Base-by-base conservation (phyloP, 2,113 vertebrate species). In the Asarcornis scutulata region DNA sequence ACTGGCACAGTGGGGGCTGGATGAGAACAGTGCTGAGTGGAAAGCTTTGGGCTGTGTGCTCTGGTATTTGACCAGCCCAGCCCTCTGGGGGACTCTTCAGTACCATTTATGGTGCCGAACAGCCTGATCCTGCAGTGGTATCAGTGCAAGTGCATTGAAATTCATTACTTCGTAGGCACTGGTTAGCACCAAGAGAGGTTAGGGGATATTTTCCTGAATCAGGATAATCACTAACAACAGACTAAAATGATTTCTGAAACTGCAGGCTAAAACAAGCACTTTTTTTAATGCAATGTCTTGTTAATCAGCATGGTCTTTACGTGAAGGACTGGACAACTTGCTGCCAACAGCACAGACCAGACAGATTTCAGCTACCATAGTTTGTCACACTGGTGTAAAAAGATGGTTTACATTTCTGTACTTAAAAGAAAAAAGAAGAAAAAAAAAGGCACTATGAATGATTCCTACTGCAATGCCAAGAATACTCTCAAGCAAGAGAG, bases 1-100 rank as follows among this genome's bases (percentile, higher is more conserved):
- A 5, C 25, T 8, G 16, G 17, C 67, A 53, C 13, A 29, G n/a
- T 11, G 55, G 16, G 4, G 26, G 48, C 27, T 79, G 38, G 59
- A 44, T 6, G 13, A 53, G 11, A 44, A 53, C 15, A n/a, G 58
- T 16, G 36, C 58, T 0, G 0, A 34, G 21, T 13, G 6, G 53
- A 74, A 74, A 69, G 26, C 20, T 63, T 32, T 11, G 26, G 34
- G 25, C 22, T 46, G 9, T 9, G 16, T 42, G 40, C 38, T 77
- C 66, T 52, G 18, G 18, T 38, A n/a, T 62, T 46, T 73, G 32
- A 73, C 7, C 32, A 58, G 32, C 27, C 50, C 23, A 46, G 9
- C 27, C 34, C 16, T 32, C 21, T 34, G 17, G 1, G 0, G 0
- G 1, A 53, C 34, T 56, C 17, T 62, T 40, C n/a, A 23, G 36